Conservation (phyloP, 2,888 invertebrate genomes). For the Shargacucullia verbasci region DNA sequence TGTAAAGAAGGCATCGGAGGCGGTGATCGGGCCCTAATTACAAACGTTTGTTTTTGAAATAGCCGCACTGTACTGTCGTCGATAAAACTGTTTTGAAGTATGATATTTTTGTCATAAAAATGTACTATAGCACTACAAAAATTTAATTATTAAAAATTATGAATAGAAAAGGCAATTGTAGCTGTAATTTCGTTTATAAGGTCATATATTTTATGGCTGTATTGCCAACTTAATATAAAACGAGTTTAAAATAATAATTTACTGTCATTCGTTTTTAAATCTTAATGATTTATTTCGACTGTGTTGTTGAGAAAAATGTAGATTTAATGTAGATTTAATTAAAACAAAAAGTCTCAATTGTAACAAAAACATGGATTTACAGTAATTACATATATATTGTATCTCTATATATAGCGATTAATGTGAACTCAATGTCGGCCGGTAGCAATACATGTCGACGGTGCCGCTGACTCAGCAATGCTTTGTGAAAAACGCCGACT, state of each 20-base stretch:
- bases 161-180: slow-evolving; percentile 23
- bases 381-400: too few species aligned
- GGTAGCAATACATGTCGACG: slow-evolving; percentile 61
- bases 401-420: slow-evolving; percentile 13
- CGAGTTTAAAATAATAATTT: slow-evolving; percentile 15
- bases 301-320: too few species aligned
- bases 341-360: too few species aligned
- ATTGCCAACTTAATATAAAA: slow-evolving; percentile 21
- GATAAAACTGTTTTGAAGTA: slow-evolving; percentile 52
- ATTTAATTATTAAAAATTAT: slow-evolving; percentile 6
- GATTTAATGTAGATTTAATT: too few species aligned
- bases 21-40: slow-evolving; percentile 79
- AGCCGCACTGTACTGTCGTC: slow-evolving; percentile 74
- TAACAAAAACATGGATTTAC: too few species aligned
- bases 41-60: slow-evolving; percentile 85
- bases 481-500: slow-evolving; percentile 73
- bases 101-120: slow-evolving; percentile 26
- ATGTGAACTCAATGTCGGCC: slow-evolving; percentile 30
- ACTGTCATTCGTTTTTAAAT: slow-evolving; percentile 22
- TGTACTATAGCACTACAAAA: slow-evolving; percentile 13
- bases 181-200: slow-evolving; percentile 20
- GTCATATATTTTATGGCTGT: slow-evolving; percentile 17
- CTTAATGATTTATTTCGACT: neutral
- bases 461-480: slow-evolving; percentile 77
- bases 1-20: slow-evolving; percentile 60